Base-by-base conservation (phyloP, 2,888 invertebrate species). In the Bhutanitis thaidina region DNA sequence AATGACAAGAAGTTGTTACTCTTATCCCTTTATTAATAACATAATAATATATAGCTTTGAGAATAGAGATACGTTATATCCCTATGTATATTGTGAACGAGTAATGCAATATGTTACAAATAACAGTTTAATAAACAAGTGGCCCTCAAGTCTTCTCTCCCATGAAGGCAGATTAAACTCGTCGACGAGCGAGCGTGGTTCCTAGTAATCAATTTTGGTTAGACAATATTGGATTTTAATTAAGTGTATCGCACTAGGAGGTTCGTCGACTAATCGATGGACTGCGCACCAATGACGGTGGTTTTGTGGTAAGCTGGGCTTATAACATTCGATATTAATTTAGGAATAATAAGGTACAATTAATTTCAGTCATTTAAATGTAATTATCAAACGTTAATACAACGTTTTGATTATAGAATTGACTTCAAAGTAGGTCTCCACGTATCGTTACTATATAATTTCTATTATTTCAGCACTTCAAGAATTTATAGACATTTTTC, bases 191-290 rank as follows among this genome's bases (percentile, higher is more conserved):
- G 66, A 69, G 65, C 71, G 71, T 62, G 77, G 74, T 77, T 71
- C 69, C 69, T 65, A 69, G 74, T 78, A 84, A 88, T 88, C 85
- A 88, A 86, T 86, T 86, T 87, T 77, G 82, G 88, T 88, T 85
- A 82, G 80, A 84, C 87, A 88, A 87, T 89, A 89, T 88, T 89
- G 83, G 83, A 82, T 88, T 89, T 87, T 86, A 89, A 90, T 90
- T 89, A 88, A 81, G 78, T 78, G 80, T 82, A 80, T 77, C 77
- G 78, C 69, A 69, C 69, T 74, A 65, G 67, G 58, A 70, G 61
- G 66, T 65, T 67, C 64, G 64, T 58, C 64, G 55, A 60, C 73
- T 76, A 79, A 77, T 77, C 74, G 76, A 76, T 71, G 71, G 66
- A 71, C 71, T 69, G 69, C 62, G 65, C 66, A 59, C 59, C 60